Base-by-base conservation (phyloP, 2,797 vertebrate genomes). In the Melanotaenia nigrans region DNA sequence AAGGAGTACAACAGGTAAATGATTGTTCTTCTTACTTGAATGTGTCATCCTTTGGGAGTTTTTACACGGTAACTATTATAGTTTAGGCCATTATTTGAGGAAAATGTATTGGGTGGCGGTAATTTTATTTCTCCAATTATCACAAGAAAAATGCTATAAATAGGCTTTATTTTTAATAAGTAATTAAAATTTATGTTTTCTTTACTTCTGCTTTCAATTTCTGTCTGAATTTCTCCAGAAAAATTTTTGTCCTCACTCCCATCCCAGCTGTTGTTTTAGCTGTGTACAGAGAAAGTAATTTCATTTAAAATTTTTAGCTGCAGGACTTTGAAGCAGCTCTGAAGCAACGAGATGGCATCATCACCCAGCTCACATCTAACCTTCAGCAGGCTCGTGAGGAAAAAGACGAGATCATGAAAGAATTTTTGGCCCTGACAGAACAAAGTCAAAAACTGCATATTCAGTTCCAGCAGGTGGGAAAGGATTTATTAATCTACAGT, bases 371-470 rank as follows among this genome's bases (percentile, higher is more conserved):
- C 30, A 99, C 97, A 32, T 86, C 96, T 6, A 99, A 98, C 84
- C 94, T 99, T 61, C 97, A 99, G 84, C 96, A 98, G 90, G 97
- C 98, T 47, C 95, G 97, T n/a, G 90, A 95, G 42, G 97, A 99
- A 84, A 99, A 97, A 79, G 97, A 99, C 49, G 98, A 99, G 82
- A 97, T 96, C 69, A 96, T 98, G 96, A 95, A 95, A 78, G 98
- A 99, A 82, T 99, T 99, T 84, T 91, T 98, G 78, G 94, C 96
- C 60, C 92, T 99, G 79, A 99, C 98, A 0, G 96, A 97, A 71
- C 96, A 99, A 86, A 99, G 97, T 88, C 97, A 99, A 81, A 98
- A 96, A 72, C 93, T 99, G n/a, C 96, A 99, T 62, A 95, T 99
- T 89, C 98, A 99, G 62, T 98, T 99, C 85, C 97, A 99, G 66